phyloP scores from a whole-genome alignment of 92 coral and sea anemone species.

The Pocillopora meandrina region DNA sequence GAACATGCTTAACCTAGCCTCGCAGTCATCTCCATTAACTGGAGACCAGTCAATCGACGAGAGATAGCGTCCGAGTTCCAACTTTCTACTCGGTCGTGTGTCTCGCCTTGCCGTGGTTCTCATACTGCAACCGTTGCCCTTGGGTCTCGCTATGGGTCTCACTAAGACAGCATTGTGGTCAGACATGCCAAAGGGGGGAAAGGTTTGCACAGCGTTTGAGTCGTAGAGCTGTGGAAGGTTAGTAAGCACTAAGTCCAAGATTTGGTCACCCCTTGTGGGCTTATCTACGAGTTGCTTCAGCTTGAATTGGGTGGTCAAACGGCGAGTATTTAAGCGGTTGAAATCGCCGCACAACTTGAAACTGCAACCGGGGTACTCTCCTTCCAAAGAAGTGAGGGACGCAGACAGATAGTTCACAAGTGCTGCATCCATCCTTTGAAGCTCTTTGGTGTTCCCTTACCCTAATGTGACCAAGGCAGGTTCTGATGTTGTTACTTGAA shows the following conservation, averaged over 20 bases:
- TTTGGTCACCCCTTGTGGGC: conserved; percentile 62
- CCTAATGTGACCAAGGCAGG: conserved; percentile 4
- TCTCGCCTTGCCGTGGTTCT: not conserved
- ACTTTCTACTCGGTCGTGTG: conserved; percentile 17
- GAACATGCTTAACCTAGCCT: conserved; percentile 31
- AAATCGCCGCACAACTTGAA: too few relatives aligned
- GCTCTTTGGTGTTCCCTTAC: too few relatives aligned
- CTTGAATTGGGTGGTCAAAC: too few relatives aligned
- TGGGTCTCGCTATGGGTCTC: conserved; percentile 12
- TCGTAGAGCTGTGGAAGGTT: conserved; percentile 52
- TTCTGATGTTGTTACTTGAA: not conserved
- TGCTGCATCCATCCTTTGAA: too few relatives aligned
- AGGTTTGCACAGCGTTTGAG: conserved; percentile 36
- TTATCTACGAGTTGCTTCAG: conserved; percentile 46
- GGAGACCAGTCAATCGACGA: conserved; percentile 49
- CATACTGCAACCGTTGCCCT: conserved; percentile 13
- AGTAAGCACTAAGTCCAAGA: conserved; percentile 52
- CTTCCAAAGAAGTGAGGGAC: too few relatives aligned
- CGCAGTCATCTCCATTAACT: conserved; percentile 31
- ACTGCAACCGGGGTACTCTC: too few relatives aligned
- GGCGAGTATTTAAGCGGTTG: too few relatives aligned
- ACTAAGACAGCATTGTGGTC: conserved; percentile 43
- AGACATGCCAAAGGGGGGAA: conserved; percentile 55
- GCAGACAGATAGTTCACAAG: too few relatives aligned
- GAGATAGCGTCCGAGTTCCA: conserved; percentile 43